These are phyloP conservation scores for Enteromius viviparus DNA, from an alignment of 2,797 vertebrate genomes.

Conservation along the genomic window DNA sequence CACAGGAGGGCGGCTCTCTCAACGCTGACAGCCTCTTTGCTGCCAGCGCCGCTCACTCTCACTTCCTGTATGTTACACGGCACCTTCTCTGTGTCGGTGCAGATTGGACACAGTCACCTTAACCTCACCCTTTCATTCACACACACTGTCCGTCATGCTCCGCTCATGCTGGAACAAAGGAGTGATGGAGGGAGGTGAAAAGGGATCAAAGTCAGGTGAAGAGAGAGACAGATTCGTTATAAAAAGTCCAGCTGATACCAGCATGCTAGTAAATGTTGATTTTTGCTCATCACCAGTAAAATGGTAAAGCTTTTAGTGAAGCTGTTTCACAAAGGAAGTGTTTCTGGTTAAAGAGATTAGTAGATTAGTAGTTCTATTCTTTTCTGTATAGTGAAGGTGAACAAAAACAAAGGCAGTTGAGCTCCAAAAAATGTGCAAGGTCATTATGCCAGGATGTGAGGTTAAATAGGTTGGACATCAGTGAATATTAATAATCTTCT, in stretches of 20 bases:
- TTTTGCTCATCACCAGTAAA: neutral
- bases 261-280: neutral
- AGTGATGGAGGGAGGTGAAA: conserved; percentile 8
- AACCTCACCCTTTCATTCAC: conserved; percentile 34
- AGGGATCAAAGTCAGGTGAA: conserved; percentile 11
- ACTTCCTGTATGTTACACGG: conserved; percentile 31
- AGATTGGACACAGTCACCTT: conserved; percentile 35
- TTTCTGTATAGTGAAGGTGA: neutral
- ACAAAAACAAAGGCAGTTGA: neutral
- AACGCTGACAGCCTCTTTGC: conserved; percentile 7
- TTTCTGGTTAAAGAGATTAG: neutral
- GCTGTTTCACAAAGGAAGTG: neutral
- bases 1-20: conserved; percentile 22
- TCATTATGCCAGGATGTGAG: neutral
- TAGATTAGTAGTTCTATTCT: neutral
- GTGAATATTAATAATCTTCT: neutral
- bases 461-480: neutral
- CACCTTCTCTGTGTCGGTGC: conserved; percentile 34
- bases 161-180: conserved; percentile 8
- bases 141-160: conserved; percentile 27
- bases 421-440: neutral
- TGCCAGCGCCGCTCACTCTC: conserved; percentile 39
- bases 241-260: neutral
- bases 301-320: neutral
- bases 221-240: conserved; percentile 30